A percentile compares a stretch with the other conserved stretches of the same genome.
These are phyloP conservation scores for Pseudopodoces humilis DNA, from an alignment of 2,113 vertebrate species.

Conservation along the genomic window DNA sequence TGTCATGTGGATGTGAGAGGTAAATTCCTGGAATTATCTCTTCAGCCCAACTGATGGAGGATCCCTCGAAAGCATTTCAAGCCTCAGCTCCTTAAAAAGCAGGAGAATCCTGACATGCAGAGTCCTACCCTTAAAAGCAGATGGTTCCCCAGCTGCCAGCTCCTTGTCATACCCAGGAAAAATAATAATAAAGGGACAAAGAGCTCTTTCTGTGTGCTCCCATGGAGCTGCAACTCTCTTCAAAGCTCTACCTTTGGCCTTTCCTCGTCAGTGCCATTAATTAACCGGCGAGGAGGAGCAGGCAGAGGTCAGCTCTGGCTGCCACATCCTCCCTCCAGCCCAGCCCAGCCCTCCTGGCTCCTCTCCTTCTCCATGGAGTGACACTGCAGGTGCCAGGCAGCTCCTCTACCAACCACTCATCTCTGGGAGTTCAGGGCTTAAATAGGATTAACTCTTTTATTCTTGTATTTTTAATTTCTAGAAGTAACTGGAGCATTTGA, in stretches of 20 bases:
- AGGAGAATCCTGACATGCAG: background rate
- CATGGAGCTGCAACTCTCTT: background rate
- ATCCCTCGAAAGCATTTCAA: background rate
- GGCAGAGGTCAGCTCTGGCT: background rate
- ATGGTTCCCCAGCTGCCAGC: conserved; percentile 10
- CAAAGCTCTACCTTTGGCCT: conserved; percentile 40
- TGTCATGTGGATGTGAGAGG: background rate
- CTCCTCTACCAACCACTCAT: background rate
- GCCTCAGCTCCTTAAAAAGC: background rate
- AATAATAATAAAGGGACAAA: conserved; percentile 49
- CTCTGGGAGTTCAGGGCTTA: background rate
- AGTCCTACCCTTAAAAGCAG: background rate
- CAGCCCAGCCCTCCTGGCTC: background rate
- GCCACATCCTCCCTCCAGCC: background rate
- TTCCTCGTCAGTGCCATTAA: background rate
- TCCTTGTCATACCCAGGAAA: background rate
- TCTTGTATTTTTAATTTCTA: fast-evolving
- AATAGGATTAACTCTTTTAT: fast-evolving
- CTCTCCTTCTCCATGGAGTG: background rate
- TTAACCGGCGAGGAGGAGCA: background rate
- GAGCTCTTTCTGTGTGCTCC: conserved; percentile 44
- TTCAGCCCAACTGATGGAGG: background rate
- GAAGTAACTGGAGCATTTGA: background rate
- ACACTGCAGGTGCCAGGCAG: background rate
- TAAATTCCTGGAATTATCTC: background rate